Percentiles rank a stretch among this genome's conserved stretches.
Evolutionary conservation across 2,888 invertebrate species (phyloP).

Genomic region (Drosophila robusta): DNA sequence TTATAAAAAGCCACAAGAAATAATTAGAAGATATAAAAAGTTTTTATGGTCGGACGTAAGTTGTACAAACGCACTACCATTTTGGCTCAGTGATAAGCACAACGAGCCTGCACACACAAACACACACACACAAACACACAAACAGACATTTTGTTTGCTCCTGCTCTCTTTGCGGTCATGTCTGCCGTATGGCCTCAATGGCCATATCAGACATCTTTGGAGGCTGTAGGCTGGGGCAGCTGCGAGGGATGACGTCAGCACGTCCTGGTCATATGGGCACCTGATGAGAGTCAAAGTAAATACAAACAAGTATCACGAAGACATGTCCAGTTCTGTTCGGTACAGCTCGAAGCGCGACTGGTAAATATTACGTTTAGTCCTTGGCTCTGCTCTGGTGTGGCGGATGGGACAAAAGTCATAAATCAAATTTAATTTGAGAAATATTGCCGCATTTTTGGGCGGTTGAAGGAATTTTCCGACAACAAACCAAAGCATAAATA

Average conservation of each 20-base stretch:
- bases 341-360: slow-evolving; percentile 30
- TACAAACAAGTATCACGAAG: slow-evolving; percentile 55
- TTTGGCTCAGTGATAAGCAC: slow-evolving; percentile 28
- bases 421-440: slow-evolving; percentile 79
- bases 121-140: background rate
- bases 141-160: slow-evolving; percentile 3
- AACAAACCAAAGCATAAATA: slow-evolving; percentile 58
- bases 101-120: slow-evolving; percentile 13
- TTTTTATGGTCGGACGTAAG: slow-evolving; percentile 4
- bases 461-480: slow-evolving; percentile 45
- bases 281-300: slow-evolving; percentile 54
- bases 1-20: background rate
- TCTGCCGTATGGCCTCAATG: slow-evolving; percentile 37
- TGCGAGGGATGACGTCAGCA: slow-evolving; percentile 51
- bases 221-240: slow-evolving; percentile 18
- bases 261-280: slow-evolving; percentile 50
- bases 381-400: slow-evolving; percentile 37
- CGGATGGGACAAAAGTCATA: slow-evolving; percentile 61
- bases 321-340: slow-evolving; percentile 42
- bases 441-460: slow-evolving; percentile 63
- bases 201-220: slow-evolving; percentile 40
- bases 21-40: slow-evolving; percentile 12
- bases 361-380: slow-evolving; percentile 50
- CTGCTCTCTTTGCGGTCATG: slow-evolving; percentile 27
- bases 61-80: slow-evolving; percentile 4